phyloP scores from a whole-genome alignment of 2,113 vertebrate species.

The Rhegmatorhina hoffmannsi region DNA sequence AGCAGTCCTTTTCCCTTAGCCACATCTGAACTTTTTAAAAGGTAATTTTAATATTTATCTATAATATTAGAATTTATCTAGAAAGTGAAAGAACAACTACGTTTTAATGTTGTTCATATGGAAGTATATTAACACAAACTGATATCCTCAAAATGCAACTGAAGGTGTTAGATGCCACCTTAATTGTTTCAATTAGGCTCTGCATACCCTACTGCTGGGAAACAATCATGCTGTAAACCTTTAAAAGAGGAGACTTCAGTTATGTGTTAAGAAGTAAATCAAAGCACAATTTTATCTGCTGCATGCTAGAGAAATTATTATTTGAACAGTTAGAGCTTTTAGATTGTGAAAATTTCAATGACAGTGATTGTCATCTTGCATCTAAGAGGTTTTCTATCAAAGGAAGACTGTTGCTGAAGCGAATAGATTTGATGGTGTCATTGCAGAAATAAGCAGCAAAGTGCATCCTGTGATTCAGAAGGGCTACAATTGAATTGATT shows the following conservation, averaged over 20 bases:
- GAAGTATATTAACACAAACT: neutral
- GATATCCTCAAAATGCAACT: neutral
- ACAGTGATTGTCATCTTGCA: neutral
- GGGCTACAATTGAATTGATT: neutral
- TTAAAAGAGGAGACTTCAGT: constrained; percentile 11
- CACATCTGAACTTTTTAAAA: neutral
- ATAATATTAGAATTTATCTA: neutral
- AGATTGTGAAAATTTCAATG: constrained; percentile 22
- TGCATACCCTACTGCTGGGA: neutral
- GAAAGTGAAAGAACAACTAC: neutral
- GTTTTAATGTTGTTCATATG: neutral
- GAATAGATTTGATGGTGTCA: neutral
- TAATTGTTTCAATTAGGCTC: constrained; percentile 47
- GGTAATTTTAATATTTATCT: neutral
- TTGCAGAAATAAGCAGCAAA: neutral
- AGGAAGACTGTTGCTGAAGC: neutral
- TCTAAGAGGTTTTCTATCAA: neutral
- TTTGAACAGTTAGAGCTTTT: constrained; percentile 10
- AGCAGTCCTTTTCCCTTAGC: neutral
- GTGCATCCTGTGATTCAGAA: neutral
- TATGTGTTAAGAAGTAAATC: constrained; percentile 25
- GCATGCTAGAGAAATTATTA: neutral
- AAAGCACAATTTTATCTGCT: constrained; percentile 18
- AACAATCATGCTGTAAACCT: constrained; percentile 10
- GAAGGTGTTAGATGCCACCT: neutral